Evolutionary conservation across 2,797 vertebrate genomes (phyloP).

Genomic region (Phoeniculus purpureus): DNA sequence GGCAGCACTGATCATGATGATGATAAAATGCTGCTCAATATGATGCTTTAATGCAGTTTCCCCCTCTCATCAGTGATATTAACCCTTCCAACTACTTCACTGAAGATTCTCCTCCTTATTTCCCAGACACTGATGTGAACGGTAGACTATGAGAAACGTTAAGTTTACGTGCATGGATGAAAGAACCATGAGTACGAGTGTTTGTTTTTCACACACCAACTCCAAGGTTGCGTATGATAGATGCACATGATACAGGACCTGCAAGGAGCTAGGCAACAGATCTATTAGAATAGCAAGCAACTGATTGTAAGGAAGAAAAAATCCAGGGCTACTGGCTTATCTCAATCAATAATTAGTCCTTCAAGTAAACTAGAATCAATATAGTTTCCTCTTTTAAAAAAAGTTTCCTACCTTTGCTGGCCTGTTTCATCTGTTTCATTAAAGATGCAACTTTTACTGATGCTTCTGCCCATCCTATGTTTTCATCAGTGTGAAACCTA

Average conservation of each 20-base stretch:
- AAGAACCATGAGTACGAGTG: not conserved
- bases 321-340: slow-evolving; percentile 42
- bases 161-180: not conserved
- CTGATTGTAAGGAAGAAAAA: slow-evolving; percentile 46
- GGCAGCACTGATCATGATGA: not conserved
- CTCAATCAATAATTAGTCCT: slow-evolving; percentile 65
- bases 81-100: slow-evolving; percentile 44
- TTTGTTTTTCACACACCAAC: not conserved
- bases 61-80: slow-evolving; percentile 22
- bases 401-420: slow-evolving; percentile 83
- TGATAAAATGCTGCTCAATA: slow-evolving; percentile 53
- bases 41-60: slow-evolving; percentile 45
- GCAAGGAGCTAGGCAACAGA: slow-evolving; percentile 53
- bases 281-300: slow-evolving; percentile 50
- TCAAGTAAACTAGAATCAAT: slow-evolving; percentile 66
- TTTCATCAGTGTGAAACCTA: slow-evolving; percentile 79
- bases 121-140: not conserved
- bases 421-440: slow-evolving; percentile 80
- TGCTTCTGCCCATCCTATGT: slow-evolving; percentile 76
- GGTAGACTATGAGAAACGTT: not conserved
- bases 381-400: slow-evolving; percentile 63
- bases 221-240: slow-evolving; percentile 35
- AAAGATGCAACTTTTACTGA: slow-evolving; percentile 79
- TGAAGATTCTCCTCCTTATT: not conserved
- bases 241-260: slow-evolving; percentile 58